phyloP scores from a whole-genome alignment of 2,888 invertebrate species.

The Drosophila paranaensis region DNA sequence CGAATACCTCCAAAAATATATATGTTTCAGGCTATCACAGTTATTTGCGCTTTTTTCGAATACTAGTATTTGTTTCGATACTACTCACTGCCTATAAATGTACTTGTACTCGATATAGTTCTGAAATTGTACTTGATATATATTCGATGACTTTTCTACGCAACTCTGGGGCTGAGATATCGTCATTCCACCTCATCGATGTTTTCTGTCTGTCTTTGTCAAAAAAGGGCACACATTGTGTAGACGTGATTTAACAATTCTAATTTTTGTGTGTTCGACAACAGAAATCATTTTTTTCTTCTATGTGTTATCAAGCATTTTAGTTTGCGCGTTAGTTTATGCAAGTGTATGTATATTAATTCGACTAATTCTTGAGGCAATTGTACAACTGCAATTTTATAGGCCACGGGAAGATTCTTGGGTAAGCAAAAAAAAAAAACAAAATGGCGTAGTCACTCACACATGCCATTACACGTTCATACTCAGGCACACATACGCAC shows the following conservation, averaged over 20 bases:
- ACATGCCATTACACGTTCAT: constrained; percentile 9
- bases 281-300: constrained; percentile 20
- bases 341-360: constrained; percentile 18
- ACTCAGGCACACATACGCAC: neutral
- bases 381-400: constrained; percentile 21
- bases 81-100: constrained; percentile 2
- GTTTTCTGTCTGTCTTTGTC: constrained; percentile 14
- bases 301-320: constrained; percentile 19
- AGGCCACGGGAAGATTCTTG: constrained; percentile 45
- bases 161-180: constrained; percentile 9
- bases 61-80: constrained; percentile 23
- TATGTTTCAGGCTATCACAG: constrained; percentile 31
- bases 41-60: constrained; percentile 68
- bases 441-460: constrained; percentile 47
- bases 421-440: constrained; percentile 51
- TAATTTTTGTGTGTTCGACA: constrained; percentile 18
- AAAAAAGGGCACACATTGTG: constrained; percentile 31
- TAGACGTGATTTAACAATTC: constrained; percentile 41
- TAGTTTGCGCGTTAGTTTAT: constrained; percentile 26
- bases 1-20: neutral
- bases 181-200: constrained; percentile 22
- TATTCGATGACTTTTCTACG: neutral
- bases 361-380: neutral
- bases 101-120: constrained; percentile 36
- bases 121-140: constrained; percentile 36